Evolutionary conservation across 2,113 vertebrate genomes (phyloP), one percentile per base, ranked within the genome.

Genomic region (Herpailurus yagouaroundi): DNA sequence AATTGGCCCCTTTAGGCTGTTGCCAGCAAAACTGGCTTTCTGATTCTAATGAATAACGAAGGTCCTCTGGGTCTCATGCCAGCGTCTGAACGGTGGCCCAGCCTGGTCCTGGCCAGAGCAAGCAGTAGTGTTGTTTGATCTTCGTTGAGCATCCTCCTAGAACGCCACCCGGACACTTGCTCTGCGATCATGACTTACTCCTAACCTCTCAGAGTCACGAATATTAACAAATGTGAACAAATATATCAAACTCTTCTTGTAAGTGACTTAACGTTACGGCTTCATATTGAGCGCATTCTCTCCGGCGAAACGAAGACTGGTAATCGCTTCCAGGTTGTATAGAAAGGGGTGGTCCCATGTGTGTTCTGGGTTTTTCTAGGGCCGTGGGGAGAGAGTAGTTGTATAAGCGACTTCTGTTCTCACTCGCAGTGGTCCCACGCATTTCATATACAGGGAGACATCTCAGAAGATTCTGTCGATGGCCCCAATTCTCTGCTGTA

Each of bases 31-130:
- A 97, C 73, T 88, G 69, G 48, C 87, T 97, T 97, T 95, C 82
- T 89, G 74, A 81, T 66, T 94, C 85, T 94, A 83, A 92, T 94
- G 96, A 97, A 92, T 94, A 95, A 84, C 92, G 92, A 95, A 97
- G 63, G n/a, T 55, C 4, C 41, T 86, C 41, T 76, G 69, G 93
- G 57, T 85, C 82, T 85, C 71, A 60, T 97, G 96, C 89, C 66
- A 48, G 88, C 5, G 25, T 45, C 60, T 89, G 68, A 97, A 87
- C 15, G 38, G 64, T 68, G 55, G 82, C 85, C 89, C 93, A 86
- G 85, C 69, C 68, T 80, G 21, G 81, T 31, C 25, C 45, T 74
- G 76, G 96, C 73, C 85, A 60, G 55, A 63, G 68, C 63, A 76
- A 97, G 73, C 83, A 36, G 41, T 12, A 71, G 31, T 79, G 7